phyloP scores from a whole-genome alignment of 2,888 invertebrate genomes.

The Caenorhabditis doughertyi region DNA sequence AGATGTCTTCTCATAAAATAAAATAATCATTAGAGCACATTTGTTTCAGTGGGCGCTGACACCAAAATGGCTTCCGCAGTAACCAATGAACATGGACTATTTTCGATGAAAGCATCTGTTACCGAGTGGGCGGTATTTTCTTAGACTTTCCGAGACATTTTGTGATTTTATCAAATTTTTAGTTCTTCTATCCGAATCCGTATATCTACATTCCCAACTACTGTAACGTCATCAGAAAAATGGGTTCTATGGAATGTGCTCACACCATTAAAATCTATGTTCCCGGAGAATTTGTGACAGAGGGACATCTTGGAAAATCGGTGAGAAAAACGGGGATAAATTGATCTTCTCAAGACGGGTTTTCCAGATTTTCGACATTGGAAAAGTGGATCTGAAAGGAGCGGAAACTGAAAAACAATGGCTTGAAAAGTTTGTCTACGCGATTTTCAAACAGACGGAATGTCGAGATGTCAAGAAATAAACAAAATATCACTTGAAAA shows the following conservation, averaged over 20 bases:
- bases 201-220: constrained; percentile 12
- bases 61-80: neutral
- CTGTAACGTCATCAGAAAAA: neutral
- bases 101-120: constrained; percentile 2
- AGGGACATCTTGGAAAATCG: constrained; percentile 6
- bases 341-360: no score
- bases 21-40: no score
- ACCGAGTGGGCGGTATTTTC: constrained; percentile 16
- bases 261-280: neutral
- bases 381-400: neutral
- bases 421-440: neutral
- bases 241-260: neutral
- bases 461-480: constrained; percentile 8
- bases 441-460: constrained; percentile 4
- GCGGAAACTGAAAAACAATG: neutral
- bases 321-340: neutral
- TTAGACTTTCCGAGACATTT: no score
- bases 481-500: neutral
- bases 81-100: neutral
- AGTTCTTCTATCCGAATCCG: constrained; percentile 12
- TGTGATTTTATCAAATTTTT: neutral
- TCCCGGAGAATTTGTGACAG: neutral
- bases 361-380: constrained; percentile 27
- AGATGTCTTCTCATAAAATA: no score
- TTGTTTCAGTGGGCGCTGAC: constrained; percentile 1